Percentiles rank a stretch among this genome's conserved stretches.
phyloP scores from a whole-genome alignment of 2,113 vertebrate genomes.

The Stigmatopora nigra region DNA sequence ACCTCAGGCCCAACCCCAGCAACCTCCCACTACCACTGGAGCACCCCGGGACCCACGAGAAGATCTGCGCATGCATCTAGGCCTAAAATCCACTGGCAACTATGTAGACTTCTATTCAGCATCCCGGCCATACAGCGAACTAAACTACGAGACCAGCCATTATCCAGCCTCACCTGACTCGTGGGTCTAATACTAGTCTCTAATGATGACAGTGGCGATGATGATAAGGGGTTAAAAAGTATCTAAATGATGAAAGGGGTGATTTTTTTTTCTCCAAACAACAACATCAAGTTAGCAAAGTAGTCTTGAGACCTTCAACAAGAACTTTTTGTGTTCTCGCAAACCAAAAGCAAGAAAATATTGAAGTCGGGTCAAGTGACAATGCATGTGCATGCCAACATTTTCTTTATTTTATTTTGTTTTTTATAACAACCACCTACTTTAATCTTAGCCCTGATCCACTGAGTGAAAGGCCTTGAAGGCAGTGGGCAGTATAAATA shows the following conservation, averaged over 20 bases:
- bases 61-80: conserved; percentile 98
- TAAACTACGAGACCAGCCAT: conserved; percentile 99
- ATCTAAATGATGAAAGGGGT: conserved; percentile 51
- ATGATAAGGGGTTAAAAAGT: conserved; percentile 27
- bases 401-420: conserved; percentile 42
- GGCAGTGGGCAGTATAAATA: conserved; percentile 21
- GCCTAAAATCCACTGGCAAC: conserved; percentile 98
- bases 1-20: conserved; percentile 66
- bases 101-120: conserved; percentile 99
- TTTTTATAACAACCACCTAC: conserved; percentile 19
- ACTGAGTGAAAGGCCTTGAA: conserved; percentile 22
- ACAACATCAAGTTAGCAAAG: conserved; percentile 38
- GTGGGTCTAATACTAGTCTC: conserved; percentile 81
- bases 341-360: conserved; percentile 28
- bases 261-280: conserved; percentile 59
- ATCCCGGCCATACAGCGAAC: conserved; percentile 97
- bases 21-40: conserved; percentile 73
- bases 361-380: conserved; percentile 37
- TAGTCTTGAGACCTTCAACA: conserved; percentile 11
- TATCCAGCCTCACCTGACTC: conserved; percentile 98
- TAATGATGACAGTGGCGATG: conserved; percentile 13
- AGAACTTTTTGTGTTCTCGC: conserved; percentile 29
- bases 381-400: conserved; percentile 67
- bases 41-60: conserved; percentile 60
- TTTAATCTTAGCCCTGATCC: conserved; percentile 50